Conservation (phyloP, 2,797 vertebrate genomes). For the Coregonus ussuriensis region DNA sequence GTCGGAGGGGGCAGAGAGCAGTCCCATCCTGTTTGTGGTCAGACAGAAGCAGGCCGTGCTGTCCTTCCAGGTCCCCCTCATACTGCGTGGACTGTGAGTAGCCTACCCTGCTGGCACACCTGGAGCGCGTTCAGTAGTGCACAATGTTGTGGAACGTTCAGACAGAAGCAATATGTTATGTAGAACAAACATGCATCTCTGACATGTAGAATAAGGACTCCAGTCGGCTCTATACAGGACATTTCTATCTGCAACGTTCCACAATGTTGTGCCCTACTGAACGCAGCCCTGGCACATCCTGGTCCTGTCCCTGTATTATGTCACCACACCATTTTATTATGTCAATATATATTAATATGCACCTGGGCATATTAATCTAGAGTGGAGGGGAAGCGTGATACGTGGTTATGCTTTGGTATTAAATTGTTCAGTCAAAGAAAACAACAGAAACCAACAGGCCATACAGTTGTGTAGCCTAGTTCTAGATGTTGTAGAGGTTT, state of each 20-base stretch:
- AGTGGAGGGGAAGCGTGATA: not conserved
- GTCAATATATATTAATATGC: not conserved
- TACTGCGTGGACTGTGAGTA: conserved; percentile 96
- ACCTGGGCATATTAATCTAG: not conserved
- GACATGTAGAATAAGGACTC: not conserved
- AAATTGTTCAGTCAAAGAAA: not conserved
- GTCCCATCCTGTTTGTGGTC: conserved; percentile 90
- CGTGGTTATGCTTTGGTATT: not conserved
- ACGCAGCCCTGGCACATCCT: not conserved
- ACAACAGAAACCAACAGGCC: not conserved
- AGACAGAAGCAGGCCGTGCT: conserved; percentile 94
- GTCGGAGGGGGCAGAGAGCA: conserved; percentile 75
- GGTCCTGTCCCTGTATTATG: not conserved
- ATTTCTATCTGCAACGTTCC: not conserved
- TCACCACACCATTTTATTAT: not conserved
- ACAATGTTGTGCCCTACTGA: not conserved
- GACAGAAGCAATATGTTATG: not conserved
- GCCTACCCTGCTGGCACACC: not conserved
- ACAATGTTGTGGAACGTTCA: not conserved
- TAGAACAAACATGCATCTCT: not conserved
- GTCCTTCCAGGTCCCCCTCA: conserved; percentile 95
- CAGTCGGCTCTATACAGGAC: not conserved
- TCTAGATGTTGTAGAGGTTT: not conserved
- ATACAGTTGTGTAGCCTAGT: not conserved
- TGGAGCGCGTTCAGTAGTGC: not conserved